Evolutionary conservation across 2,888 invertebrate species (phyloP).

Genomic region (Steinernema scapterisci): DNA sequence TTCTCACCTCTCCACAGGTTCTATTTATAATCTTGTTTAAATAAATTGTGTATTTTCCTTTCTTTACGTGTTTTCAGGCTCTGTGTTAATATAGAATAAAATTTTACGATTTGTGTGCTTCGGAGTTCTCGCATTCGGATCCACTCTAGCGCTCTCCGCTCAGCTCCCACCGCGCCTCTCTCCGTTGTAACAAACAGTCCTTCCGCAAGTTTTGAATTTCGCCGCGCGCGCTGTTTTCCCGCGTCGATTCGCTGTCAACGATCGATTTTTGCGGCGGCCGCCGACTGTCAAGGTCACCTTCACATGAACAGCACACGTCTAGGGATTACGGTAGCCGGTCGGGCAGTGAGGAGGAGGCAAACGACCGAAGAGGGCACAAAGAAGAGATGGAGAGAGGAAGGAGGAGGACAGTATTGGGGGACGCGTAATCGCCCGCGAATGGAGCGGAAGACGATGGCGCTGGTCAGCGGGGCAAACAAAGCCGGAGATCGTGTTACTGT

Average conservation of each 20-base stretch:
- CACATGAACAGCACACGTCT: background rate
- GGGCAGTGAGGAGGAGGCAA: background rate
- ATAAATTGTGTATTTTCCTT: background rate
- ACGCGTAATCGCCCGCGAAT: slow-evolving; percentile 11
- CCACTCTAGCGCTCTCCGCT: background rate
- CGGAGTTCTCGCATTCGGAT: too few species aligned
- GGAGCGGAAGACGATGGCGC: slow-evolving; percentile 23
- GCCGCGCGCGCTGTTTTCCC: slow-evolving; percentile 4
- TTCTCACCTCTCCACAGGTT: slow-evolving; percentile 20
- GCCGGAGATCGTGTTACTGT: slow-evolving; percentile 25
- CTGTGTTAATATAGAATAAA: too few species aligned
- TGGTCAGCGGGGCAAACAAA: slow-evolving; percentile 18
- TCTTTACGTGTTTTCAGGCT: too few species aligned
- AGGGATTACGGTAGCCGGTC: slow-evolving; percentile 21
- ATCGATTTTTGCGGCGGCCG: slow-evolving; percentile 19
- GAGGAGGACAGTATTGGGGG: slow-evolving; percentile 3
- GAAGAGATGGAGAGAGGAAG: too few species aligned
- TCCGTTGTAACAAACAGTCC: background rate
- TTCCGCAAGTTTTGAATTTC: background rate
- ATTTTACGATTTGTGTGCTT: too few species aligned
- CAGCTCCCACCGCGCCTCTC: background rate
- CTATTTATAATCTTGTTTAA: background rate
- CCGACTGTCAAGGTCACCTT: slow-evolving; percentile 21
- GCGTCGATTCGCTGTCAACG: background rate
- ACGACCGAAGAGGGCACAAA: slow-evolving; percentile 25